A percentile compares a stretch with the other conserved stretches of the same genome.
phyloP scores from a whole-genome alignment of 2,797 vertebrate species.

The Limnodromus scolopaceus region DNA sequence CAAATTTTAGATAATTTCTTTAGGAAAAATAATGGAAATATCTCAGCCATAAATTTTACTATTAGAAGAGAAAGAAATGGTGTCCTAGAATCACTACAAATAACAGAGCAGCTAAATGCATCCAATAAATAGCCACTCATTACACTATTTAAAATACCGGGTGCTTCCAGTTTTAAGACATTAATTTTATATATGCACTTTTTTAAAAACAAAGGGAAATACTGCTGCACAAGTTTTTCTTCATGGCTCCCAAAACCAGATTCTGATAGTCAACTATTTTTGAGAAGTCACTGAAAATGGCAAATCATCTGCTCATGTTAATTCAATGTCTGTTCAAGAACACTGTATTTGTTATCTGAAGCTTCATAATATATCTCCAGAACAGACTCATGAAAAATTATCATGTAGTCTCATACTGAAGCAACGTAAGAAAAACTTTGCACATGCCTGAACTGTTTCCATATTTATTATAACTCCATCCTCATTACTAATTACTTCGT shows the following conservation, averaged over 20 bases:
- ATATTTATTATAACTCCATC: not conserved
- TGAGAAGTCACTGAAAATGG: not conserved
- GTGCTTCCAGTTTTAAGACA: not conserved
- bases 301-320: not conserved
- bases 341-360: not conserved
- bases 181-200: not conserved
- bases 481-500: not conserved
- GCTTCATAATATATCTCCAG: not conserved
- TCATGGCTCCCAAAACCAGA: not conserved
- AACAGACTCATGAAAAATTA: not conserved
- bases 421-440: not conserved
- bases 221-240: not conserved
- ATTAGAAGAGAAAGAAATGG: not conserved
- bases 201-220: constrained; percentile 40
- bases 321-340: not conserved
- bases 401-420: not conserved
- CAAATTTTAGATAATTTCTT: not conserved
- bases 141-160: not conserved
- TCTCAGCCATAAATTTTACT: not conserved
- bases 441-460: not conserved
- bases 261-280: not conserved
- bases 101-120: not conserved
- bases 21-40: not conserved
- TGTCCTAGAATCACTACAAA: not conserved
- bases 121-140: not conserved